Percentiles rank a stretch among this genome's conserved stretches.
Evolutionary conservation across 1,140 invertebrate genomes (phyloP).

Genomic region (Frieseomelitta varia): DNA sequence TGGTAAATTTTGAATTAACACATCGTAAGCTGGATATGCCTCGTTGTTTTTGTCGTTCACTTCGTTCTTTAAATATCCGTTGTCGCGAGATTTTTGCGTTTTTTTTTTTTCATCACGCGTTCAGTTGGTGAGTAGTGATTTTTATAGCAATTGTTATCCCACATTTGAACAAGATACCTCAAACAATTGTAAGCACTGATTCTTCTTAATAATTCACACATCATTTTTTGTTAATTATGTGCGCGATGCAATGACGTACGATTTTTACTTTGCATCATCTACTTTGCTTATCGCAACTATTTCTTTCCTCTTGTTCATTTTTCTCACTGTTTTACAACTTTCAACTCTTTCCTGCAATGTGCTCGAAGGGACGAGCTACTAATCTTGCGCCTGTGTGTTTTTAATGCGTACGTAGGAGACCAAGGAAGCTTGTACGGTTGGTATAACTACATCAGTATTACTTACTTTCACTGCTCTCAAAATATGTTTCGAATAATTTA

Average conservation of each 20-base stretch:
- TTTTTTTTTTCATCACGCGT: background rate
- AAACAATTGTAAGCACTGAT: background rate
- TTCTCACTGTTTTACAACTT: constrained; percentile 9
- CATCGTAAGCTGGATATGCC: background rate
- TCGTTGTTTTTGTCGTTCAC: background rate
- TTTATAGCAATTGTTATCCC: background rate
- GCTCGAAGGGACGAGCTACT: background rate
- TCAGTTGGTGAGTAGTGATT: background rate
- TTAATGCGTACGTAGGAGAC: constrained; percentile 83
- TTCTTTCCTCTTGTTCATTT: constrained; percentile 11
- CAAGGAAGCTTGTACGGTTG: constrained; percentile 92
- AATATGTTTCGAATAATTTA: background rate
- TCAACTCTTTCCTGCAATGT: background rate
- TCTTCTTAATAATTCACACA: background rate
- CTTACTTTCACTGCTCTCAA: background rate
- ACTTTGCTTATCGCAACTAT: constrained; percentile 27
- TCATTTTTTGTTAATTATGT: background rate
- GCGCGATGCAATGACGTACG: background rate
- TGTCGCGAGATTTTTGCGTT: background rate
- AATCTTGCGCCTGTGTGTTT: constrained; percentile 11
- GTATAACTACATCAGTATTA: constrained; percentile 50
- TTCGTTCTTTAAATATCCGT: background rate
- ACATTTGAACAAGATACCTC: background rate
- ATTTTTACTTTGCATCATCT: constrained; percentile 41
- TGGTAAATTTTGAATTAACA: background rate